phyloP scores from a whole-genome alignment of 2,797 vertebrate species.

The Mus caroli region DNA sequence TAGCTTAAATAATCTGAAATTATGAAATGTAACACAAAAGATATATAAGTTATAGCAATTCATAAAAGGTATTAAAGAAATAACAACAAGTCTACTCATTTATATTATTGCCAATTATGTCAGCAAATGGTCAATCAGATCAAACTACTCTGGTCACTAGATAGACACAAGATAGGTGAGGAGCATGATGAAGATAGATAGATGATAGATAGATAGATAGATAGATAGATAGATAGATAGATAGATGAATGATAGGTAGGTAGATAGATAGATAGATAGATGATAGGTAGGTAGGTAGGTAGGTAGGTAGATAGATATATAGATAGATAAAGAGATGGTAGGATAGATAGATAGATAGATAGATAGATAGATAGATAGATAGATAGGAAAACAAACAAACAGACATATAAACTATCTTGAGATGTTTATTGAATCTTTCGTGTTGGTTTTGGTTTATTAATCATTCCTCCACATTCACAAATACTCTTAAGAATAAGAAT shows the following conservation, averaged over 20 bases:
- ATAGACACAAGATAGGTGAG: background rate
- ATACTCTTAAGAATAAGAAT: background rate
- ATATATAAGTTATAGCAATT: background rate
- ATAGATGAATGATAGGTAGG: background rate
- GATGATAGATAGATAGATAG: too few relatives aligned
- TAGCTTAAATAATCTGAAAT: constrained; percentile 22
- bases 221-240: too few relatives aligned
- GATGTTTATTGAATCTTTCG: background rate
- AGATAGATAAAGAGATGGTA: background rate
- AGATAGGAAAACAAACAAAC: background rate
- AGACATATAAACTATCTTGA: background rate
- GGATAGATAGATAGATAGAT: background rate
- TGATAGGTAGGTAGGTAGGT: too few relatives aligned
- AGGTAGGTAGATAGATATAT: too few relatives aligned
- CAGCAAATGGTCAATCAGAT: background rate
- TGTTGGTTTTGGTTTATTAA: background rate
- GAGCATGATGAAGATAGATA: background rate
- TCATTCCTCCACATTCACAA: background rate
- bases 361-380: background rate
- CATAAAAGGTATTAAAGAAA: background rate
- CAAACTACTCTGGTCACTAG: background rate
- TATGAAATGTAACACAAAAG: background rate
- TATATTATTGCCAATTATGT: background rate
- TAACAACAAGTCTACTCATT: background rate
- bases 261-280: background rate